phyloP scores from a whole-genome alignment of 2,888 invertebrate species.

The Carabus problematicus region DNA sequence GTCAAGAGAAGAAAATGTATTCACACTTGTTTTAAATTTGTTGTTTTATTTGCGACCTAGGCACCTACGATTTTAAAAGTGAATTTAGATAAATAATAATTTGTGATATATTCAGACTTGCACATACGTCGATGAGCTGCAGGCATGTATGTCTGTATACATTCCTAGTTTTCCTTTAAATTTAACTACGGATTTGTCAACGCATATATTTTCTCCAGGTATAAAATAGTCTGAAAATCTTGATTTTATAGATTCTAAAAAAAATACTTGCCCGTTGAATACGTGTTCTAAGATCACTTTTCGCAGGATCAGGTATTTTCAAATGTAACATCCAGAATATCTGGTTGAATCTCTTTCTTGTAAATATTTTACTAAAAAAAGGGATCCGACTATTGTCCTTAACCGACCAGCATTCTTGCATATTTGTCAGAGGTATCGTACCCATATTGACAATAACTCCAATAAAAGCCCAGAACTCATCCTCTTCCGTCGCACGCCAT shows the following conservation, averaged over 20 bases:
- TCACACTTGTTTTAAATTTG: no score
- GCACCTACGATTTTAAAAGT: no score
- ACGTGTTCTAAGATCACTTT: constrained; percentile 14
- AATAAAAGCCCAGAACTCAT: constrained; percentile 46
- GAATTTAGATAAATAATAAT: no score
- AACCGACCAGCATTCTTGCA: constrained; percentile 44
- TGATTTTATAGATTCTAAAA: constrained; percentile 43
- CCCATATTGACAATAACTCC: constrained; percentile 46
- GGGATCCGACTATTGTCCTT: constrained; percentile 42
- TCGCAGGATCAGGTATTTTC: constrained; percentile 9
- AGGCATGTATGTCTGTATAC: no score
- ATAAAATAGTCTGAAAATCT: constrained; percentile 44
- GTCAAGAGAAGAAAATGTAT: no score
- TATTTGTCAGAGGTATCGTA: constrained; percentile 42
- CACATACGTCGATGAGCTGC: no score
- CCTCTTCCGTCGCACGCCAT: constrained; percentile 38
- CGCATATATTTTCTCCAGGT: constrained; percentile 35
- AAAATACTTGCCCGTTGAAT: constrained; percentile 18
- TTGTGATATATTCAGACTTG: no score
- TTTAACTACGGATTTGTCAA: constrained; percentile 43
- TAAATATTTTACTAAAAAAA: constrained; percentile 44
- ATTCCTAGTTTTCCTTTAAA: constrained; percentile 43
- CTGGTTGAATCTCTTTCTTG: constrained; percentile 44
- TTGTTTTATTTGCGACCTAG: no score
- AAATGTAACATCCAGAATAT: constrained; percentile 45